Percentiles rank a stretch among this genome's conserved stretches.
phyloP scores from a whole-genome alignment of 2,113 vertebrate genomes.

The Indri indri region DNA sequence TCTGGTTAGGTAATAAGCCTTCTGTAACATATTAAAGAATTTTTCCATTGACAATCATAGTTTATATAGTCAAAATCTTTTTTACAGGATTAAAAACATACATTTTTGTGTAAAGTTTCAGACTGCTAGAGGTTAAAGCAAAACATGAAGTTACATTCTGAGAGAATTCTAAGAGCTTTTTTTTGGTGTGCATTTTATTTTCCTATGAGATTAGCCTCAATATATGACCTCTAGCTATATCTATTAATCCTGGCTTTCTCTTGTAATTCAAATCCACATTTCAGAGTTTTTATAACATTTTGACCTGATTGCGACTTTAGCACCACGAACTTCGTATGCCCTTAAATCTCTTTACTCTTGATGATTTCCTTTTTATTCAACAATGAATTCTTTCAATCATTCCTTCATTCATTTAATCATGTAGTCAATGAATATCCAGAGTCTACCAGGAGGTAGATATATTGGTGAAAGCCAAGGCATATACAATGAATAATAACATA shows the following conservation, averaged over 20 bases:
- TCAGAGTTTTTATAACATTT: neutral
- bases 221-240: neutral
- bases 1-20: conserved; percentile 13
- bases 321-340: neutral
- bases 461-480: neutral
- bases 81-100: neutral
- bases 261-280: neutral
- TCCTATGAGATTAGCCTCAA: neutral
- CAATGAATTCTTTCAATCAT: neutral
- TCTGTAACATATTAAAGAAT: conserved; percentile 21
- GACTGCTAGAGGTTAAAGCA: neutral
- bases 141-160: neutral
- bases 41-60: conserved; percentile 2
- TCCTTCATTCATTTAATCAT: neutral
- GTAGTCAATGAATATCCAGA: neutral
- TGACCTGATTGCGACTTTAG: neutral
- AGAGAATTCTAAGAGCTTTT: neutral
- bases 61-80: conserved; percentile 24
- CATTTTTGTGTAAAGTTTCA: neutral
- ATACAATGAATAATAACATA: neutral
- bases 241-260: neutral
- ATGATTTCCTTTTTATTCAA: neutral
- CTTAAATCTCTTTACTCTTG: neutral
- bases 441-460: neutral
- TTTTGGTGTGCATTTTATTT: neutral